Conservation (phyloP, 2,797 vertebrate genomes). For the Oreochromis mossambicus region DNA sequence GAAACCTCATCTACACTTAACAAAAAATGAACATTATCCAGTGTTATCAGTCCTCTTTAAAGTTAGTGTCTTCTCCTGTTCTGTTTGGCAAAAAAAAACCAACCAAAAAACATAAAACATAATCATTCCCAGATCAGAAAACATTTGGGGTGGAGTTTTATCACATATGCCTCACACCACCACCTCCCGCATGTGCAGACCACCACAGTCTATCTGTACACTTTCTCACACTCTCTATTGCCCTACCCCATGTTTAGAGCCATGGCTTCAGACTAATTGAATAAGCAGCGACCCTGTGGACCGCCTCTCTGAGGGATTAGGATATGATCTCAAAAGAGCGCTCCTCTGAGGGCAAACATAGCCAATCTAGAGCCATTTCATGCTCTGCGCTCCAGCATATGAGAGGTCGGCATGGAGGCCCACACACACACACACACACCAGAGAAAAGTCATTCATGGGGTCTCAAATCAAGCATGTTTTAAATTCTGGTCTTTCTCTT, state of each 20-base stretch:
- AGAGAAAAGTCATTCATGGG: constrained; percentile 57
- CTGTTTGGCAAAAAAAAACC: background rate
- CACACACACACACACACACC: constrained; percentile 37
- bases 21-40: background rate
- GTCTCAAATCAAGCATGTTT: constrained; percentile 62
- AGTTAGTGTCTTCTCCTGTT: background rate
- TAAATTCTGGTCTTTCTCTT: constrained; percentile 61
- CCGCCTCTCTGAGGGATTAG: constrained; percentile 76
- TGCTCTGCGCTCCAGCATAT: constrained; percentile 65
- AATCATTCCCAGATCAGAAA: background rate
- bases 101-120: background rate
- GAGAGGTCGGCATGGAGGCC: constrained; percentile 52
- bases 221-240: constrained; percentile 67
- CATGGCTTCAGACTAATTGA: constrained; percentile 72
- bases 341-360: constrained; percentile 74
- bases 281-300: constrained; percentile 76
- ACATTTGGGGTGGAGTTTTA: background rate
- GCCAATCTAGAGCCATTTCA: constrained; percentile 80
- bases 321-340: constrained; percentile 75
- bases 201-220: constrained; percentile 38
- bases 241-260: constrained; percentile 59
- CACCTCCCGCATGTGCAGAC: constrained; percentile 12
- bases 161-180: background rate
- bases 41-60: background rate
- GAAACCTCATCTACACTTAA: constrained; percentile 27